phyloP scores from a whole-genome alignment of 2,888 invertebrate genomes.

The Meiosimyza platycephala region DNA sequence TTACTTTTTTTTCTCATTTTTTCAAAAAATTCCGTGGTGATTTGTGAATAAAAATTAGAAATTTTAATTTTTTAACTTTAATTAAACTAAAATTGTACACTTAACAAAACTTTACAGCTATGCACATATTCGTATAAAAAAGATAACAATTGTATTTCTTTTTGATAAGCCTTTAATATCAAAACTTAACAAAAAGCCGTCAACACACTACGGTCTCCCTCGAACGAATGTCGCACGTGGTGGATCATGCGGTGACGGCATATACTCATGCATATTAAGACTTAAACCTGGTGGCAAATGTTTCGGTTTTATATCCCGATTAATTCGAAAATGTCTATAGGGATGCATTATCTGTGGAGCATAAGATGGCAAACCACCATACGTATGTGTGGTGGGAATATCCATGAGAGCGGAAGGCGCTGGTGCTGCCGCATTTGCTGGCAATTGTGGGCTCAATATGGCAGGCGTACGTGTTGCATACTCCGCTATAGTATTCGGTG shows the following conservation, averaged over 20 bases:
- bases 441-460: constrained; percentile 45
- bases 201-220: constrained; percentile 47
- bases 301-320: constrained; percentile 60
- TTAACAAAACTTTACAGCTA: too few species aligned
- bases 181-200: neutral
- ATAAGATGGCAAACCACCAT: constrained; percentile 37
- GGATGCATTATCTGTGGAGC: constrained; percentile 39
- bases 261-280: constrained; percentile 63
- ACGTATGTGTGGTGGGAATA: constrained; percentile 34
- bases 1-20: too few species aligned
- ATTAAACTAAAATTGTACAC: too few species aligned
- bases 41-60: too few species aligned
- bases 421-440: constrained; percentile 39
- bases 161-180: too few species aligned
- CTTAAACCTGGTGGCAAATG: constrained; percentile 50
- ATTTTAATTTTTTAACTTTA: too few species aligned
- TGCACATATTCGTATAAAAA: too few species aligned
- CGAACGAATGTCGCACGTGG: constrained; percentile 49
- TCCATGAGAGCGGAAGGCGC: constrained; percentile 32
- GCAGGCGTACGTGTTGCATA: constrained; percentile 46
- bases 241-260: constrained; percentile 54
- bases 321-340: constrained; percentile 60
- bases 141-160: too few species aligned
- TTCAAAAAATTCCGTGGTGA: too few species aligned
- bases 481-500: constrained; percentile 42